Conservation (phyloP, 2,888 invertebrate genomes). For the Drosophila flavopinicola region DNA sequence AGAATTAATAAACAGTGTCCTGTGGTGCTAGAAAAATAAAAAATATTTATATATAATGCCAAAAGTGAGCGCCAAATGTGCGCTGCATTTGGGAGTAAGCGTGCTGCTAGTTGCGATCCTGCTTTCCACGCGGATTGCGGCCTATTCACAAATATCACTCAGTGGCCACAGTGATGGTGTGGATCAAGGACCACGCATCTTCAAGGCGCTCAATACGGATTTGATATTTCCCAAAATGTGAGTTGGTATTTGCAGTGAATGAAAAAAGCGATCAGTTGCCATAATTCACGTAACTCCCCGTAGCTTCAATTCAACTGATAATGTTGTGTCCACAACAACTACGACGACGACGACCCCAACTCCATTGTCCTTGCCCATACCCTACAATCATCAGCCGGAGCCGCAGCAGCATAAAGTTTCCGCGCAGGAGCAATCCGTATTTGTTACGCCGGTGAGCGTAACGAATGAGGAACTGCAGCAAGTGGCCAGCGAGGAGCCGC, state of each 20-base stretch:
- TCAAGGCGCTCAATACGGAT: slow-evolving; percentile 82
- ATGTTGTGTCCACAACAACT: slow-evolving; percentile 73
- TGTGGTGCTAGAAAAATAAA: slow-evolving; percentile 14
- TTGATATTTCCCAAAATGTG: slow-evolving; percentile 82
- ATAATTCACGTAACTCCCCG: slow-evolving; percentile 1
- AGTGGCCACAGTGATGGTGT: slow-evolving; percentile 51
- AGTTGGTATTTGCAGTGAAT: slow-evolving; percentile 35
- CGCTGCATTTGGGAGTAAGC: slow-evolving; percentile 36
- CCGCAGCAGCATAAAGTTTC: slow-evolving; percentile 1
- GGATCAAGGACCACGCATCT: slow-evolving; percentile 79
- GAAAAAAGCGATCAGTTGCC: too few species aligned
- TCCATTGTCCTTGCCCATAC: slow-evolving; percentile 50
- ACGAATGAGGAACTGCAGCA: slow-evolving; percentile 1
- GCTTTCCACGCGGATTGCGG: slow-evolving; percentile 24
- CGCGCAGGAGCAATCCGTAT: slow-evolving; percentile 26
- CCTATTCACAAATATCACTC: slow-evolving; percentile 77
- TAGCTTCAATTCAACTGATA: slow-evolving; percentile 82
- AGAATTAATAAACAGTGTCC: slow-evolving; percentile 36
- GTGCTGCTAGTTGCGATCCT: slow-evolving; percentile 22
- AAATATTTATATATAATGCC: slow-evolving; percentile 40
- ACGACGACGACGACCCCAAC: slow-evolving; percentile 37
- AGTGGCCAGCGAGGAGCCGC: slow-evolving; percentile 19
- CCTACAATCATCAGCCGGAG: slow-evolving; percentile 61
- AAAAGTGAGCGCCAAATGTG: slow-evolving; percentile 30
- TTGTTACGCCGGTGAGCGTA: slow-evolving; percentile 58